Evolutionary conservation across 2,113 vertebrate species (phyloP), one percentile per base, ranked within the genome.

Genomic region (Synchiropus splendidus): DNA sequence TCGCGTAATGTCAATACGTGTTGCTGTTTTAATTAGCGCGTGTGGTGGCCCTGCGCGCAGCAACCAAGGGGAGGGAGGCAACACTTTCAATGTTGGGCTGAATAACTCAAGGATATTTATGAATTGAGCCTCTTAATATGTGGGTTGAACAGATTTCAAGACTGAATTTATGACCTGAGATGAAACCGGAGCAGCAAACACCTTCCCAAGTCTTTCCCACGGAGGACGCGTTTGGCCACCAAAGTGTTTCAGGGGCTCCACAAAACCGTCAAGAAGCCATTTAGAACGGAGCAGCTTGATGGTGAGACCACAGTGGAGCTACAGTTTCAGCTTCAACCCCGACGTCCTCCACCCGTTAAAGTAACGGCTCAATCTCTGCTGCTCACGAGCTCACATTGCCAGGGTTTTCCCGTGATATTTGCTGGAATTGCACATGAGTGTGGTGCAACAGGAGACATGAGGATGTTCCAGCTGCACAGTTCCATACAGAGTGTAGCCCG

Each of bases 221-320:
- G 21, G 38, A 39, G 18, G 39, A 27, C 14, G 38, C 30, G 15
- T 9, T 43, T 39, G 21, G 10, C 14, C 32, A 31, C 34, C 55
- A 14, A 71, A 52, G 47, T 68, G 55, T 60, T 51, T 67, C 44
- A 36, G 38, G 18, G 39, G 61, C 61, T 67, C 48, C 41, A 37
- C 4, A 18, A 61, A 46, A 35, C 31, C 17, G 51, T 27, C 61
- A 54, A 71, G 45, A 48, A 31, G 49, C 21, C 21, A 27, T 27
- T 27, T 27, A 65, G 53, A 41, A 39, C 18, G 4, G 12, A 18
- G 39, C 45, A 52, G 55, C 57, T 51, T 59, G 41, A 52, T 46
- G 47, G 31, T 39, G 37, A 13, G 44, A 54, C 42, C 41, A 31
- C 48, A 42, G 65, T 38, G 50, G 51, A 18, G 50, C 52, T 63